Evolutionary conservation across 2,888 invertebrate species (phyloP).

Genomic region (Opisthograptis luteolata): DNA sequence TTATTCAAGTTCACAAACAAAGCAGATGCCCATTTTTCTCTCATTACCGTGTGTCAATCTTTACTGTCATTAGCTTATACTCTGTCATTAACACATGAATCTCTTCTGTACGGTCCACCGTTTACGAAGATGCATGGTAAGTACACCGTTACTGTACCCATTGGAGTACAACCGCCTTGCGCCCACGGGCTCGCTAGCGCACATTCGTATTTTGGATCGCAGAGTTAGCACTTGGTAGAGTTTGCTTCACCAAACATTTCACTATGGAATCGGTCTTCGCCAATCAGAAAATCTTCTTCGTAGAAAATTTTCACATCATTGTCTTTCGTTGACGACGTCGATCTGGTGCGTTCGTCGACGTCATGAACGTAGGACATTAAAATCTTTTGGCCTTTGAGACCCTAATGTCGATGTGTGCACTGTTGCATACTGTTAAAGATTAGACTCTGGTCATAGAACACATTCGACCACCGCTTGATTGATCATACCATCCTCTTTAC

Average conservation of each 20-base stretch:
- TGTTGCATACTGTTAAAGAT: background rate
- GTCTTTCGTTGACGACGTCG: too few species aligned
- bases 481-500: conserved; percentile 39
- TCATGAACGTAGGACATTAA: too few species aligned
- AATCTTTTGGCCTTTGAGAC: background rate
- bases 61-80: conserved; percentile 22
- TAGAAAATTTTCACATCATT: too few species aligned
- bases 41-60: conserved; percentile 25
- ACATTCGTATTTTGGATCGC: background rate
- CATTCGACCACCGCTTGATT: conserved; percentile 25
- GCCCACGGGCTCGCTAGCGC: background rate
- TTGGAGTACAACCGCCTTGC: conserved; percentile 4
- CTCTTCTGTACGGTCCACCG: conserved; percentile 2
- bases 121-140: conserved; percentile 2
- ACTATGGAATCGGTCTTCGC: too few species aligned
- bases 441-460: conserved; percentile 5
- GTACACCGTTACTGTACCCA: conserved; percentile 15
- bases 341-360: too few species aligned
- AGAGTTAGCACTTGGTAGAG: background rate
- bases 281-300: too few species aligned
- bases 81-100: conserved; percentile 12
- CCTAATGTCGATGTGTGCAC: background rate
- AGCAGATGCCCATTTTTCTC: conserved; percentile 17
- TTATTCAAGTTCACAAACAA: conserved; percentile 26
- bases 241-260: too few species aligned